A percentile compares a stretch with the other conserved stretches of the same genome.
Conservation (phyloP, 92 coral and sea anemone species). For the Actinernus sp. region DNA sequence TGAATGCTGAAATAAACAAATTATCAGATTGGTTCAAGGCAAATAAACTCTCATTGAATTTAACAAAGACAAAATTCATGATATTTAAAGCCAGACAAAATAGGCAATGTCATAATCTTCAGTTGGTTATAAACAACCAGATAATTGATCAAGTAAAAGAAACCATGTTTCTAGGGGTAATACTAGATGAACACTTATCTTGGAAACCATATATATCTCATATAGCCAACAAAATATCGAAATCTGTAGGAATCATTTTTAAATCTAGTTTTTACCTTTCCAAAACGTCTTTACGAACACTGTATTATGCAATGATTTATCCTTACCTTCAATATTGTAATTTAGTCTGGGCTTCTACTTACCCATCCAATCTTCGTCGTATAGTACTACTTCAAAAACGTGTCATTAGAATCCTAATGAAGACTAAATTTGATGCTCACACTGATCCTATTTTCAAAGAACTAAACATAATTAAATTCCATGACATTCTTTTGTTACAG, state of each 20-base stretch:
- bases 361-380: not conserved
- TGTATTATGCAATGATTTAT: not conserved
- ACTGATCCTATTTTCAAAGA: slow-evolving; percentile 17
- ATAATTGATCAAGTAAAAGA: slow-evolving; percentile 1
- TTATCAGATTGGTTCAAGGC: slow-evolving; percentile 16
- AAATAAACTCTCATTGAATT: slow-evolving; percentile 8
- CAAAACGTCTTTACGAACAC: too few relatives aligned
- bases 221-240: not conserved
- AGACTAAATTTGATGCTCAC: not conserved
- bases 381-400: not conserved
- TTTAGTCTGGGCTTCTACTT: not conserved
- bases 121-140: not conserved
- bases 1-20: slow-evolving; percentile 12
- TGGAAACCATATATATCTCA: not conserved
- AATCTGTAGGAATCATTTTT: not conserved
- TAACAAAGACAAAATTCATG: slow-evolving; percentile 5
- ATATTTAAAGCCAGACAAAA: not conserved
- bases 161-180: not conserved
- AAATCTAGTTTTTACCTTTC: not conserved
- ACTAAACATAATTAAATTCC: slow-evolving; percentile 4
- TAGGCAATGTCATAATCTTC: not conserved
- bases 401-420: not conserved
- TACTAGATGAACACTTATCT: not conserved
- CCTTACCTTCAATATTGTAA: not conserved
- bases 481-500: slow-evolving; percentile 8